Evolutionary conservation across 2,888 invertebrate species (phyloP), one percentile per base, ranked within the genome.

Genomic region (Cerceris rybyensis): DNA sequence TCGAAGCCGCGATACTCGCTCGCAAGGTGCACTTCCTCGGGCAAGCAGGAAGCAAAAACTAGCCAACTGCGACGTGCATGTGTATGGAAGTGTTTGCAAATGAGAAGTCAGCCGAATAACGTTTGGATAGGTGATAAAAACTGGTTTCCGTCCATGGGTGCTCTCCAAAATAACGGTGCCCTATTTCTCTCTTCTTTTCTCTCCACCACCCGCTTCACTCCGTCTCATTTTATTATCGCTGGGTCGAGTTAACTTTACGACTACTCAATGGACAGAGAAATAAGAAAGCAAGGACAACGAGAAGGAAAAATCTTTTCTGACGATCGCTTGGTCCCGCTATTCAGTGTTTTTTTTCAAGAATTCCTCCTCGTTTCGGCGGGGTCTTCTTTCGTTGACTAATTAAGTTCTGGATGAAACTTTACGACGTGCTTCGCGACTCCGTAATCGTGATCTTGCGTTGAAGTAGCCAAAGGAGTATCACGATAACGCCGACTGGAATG

Each of bases 111-210:
- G 76, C 66, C 77, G 83, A 83, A 76, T 76, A 83, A 82, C 80
- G 75, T 82, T 82, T 49, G 83, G 77, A 83, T 78, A 74, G 76
- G 75, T 41, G 81, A 87, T 82, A 81, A 85, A 85, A 87, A 88
- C 88, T 82, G 88, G 88, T 88, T 88, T 54, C 78, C 61, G 78
- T 61, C 79, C 50, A 50, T n/a, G 67, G 64, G 70, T 74, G 60
- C 70, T 71, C 75, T 74, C 77, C 77, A 79, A 87, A 83, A 87
- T 86, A 82, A 87, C 85, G 85, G 86, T 67, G 54, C 68, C 58
- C 54, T 28, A 28, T 28, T 28, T 28, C 28, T 28, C 28, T 28
- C 28, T 4, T 28, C 28, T 28, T 28, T 28, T 28, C 28, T 28
- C 28, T 28, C 28, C 2, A 2, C 28, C 28, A 28, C 28, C 28